Percentiles rank a stretch among this genome's conserved stretches.
Evolutionary conservation across 2,797 vertebrate genomes (phyloP).

Genomic region (Channa striata): DNA sequence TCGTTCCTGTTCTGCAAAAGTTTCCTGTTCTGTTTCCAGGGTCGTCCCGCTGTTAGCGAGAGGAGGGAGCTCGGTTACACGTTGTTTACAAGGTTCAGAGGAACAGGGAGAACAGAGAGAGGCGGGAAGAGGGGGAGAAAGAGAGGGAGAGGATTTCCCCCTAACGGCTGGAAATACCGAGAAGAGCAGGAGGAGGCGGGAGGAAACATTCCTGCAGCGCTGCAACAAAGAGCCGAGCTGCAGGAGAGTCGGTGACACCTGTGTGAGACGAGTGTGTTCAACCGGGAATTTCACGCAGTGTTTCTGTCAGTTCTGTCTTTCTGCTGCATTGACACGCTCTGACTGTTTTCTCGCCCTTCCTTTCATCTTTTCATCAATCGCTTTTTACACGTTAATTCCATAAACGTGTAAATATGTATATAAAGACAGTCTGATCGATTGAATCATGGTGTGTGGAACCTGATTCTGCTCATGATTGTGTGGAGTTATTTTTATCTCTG

Average conservation of each 20-base stretch:
- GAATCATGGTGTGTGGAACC: too few relatives aligned
- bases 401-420: too few relatives aligned
- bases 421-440: too few relatives aligned
- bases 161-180: slow-evolving; percentile 39
- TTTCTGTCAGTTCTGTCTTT: too few relatives aligned
- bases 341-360: too few relatives aligned
- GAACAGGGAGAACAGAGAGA: neutral
- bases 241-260: neutral
- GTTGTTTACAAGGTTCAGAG: slow-evolving; percentile 18
- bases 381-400: too few relatives aligned
- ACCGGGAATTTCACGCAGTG: too few relatives aligned
- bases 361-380: too few relatives aligned
- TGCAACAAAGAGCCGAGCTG: slow-evolving; percentile 31
- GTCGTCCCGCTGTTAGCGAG: neutral
- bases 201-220: slow-evolving; percentile 44
- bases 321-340: too few relatives aligned
- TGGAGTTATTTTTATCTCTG: too few relatives aligned
- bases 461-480: too few relatives aligned
- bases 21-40: neutral
- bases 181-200: neutral
- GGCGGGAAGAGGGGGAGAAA: neutral
- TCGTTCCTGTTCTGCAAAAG: slow-evolving; percentile 3
- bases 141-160: slow-evolving; percentile 12
- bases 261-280: too few relatives aligned
- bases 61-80: slow-evolving; percentile 2